Percentiles rank a stretch among this genome's conserved stretches.
Evolutionary conservation across 2,113 vertebrate genomes (phyloP).

Genomic region (Neodon shergylaensis): DNA sequence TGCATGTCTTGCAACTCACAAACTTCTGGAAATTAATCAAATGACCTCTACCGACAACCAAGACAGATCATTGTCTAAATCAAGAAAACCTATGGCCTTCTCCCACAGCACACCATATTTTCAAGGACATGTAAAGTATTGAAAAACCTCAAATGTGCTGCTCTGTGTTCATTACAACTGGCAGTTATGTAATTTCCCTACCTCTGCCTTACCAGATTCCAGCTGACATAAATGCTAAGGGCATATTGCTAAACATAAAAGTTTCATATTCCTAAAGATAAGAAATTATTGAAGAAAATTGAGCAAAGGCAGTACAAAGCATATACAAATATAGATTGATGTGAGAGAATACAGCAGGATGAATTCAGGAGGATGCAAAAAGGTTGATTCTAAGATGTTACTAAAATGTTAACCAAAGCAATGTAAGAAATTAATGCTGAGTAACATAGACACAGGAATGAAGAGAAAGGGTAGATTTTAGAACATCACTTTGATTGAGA

Average conservation of each 20-base stretch:
- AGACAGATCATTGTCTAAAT: background rate
- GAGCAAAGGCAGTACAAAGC: background rate
- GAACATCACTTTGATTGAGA: background rate
- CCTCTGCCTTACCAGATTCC: background rate
- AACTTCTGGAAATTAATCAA: conserved; percentile 50
- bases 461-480: background rate
- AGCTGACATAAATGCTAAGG: conserved; percentile 16
- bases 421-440: background rate
- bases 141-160: background rate
- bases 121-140: background rate
- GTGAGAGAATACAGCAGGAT: background rate
- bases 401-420: background rate
- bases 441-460: background rate
- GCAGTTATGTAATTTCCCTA: conserved; percentile 25
- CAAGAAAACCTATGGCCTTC: background rate
- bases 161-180: background rate
- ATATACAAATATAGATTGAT: background rate
- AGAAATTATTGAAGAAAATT: background rate
- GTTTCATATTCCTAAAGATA: background rate
- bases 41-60: conserved; percentile 7
- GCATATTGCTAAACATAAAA: conserved; percentile 9
- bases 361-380: background rate
- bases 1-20: conserved; percentile 7
- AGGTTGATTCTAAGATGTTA: background rate
- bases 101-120: background rate